Evolutionary conservation across 2,888 invertebrate genomes (phyloP), one percentile per base, ranked within the genome.

Genomic region (Calephelis perditalis): DNA sequence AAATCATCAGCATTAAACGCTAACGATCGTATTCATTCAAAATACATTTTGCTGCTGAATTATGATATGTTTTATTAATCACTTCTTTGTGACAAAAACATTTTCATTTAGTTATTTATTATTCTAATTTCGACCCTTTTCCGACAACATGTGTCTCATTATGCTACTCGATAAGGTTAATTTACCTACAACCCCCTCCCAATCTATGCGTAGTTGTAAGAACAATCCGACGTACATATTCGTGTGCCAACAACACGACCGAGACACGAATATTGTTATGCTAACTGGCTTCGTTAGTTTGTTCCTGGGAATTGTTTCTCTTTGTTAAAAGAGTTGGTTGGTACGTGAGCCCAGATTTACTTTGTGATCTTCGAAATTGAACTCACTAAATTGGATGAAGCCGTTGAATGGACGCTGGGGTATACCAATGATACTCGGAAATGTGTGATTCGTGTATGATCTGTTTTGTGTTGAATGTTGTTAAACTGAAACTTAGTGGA

Each of bases 211-310:
- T 74, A 72, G 73, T 84, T 82, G 82, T 84, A 83, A 83, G 79
- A 84, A 82, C 81, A 82, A 81, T 79, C 80, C 77, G 69, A 72
- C 75, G 74, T 75, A 79, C 75, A 75, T 67, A 73, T 68, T 75
- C 73, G 76, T 76, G 77, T 77, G 71, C 65, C 67, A 69, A 68
- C 72, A 69, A 74, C 73, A 74, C 74, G 75, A 71, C 69, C 69
- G 73, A 71, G 71, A 74, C 76, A 80, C 77, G 88, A 88, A 89
- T 88, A 87, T 88, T 86, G 86, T 88, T 88, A 88, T 84, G 83
- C 84, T 84, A 89, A 87, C 86, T 81, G 86, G 76, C 85, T 85
- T 89, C 89, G 88, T 89, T 89, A 89, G 86, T 83, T 86, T 82
- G 86, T 87, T 84, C 82, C 81, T 76, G 78, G 80, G 85, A 85